phyloP scores from a whole-genome alignment of 2,113 vertebrate species.

The Sinocyclocheilus maitianheensis region DNA sequence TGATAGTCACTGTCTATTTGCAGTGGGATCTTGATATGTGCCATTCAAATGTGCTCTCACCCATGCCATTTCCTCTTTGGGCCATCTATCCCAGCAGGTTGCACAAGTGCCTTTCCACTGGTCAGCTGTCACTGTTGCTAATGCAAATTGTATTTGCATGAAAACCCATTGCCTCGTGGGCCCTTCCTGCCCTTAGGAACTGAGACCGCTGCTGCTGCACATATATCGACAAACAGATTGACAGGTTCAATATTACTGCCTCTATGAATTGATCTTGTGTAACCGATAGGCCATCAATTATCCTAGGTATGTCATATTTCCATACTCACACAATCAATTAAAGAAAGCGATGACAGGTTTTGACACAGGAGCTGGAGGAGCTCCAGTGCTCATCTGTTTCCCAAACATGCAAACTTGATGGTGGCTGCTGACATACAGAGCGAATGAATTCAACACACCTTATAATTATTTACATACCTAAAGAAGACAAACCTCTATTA shows the following conservation, averaged over 20 bases:
- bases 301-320: background rate
- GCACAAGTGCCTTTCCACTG: constrained; percentile 56
- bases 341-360: constrained; percentile 33
- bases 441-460: background rate
- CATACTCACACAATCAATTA: background rate
- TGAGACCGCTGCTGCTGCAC: constrained; percentile 26
- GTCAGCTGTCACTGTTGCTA: constrained; percentile 40
- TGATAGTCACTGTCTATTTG: constrained; percentile 57
- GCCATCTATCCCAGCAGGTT: constrained; percentile 55
- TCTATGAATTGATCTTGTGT: too few species aligned
- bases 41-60: constrained; percentile 59
- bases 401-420: constrained; percentile 19
- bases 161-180: constrained; percentile 48
- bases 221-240: constrained; percentile 23
- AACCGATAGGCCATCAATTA: background rate
- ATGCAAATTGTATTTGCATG: constrained; percentile 64
- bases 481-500: background rate
- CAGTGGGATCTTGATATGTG: constrained; percentile 55
- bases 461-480: constrained; percentile 9
- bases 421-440: constrained; percentile 1
- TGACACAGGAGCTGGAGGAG: background rate
- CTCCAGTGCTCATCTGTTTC: background rate
- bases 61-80: constrained; percentile 52
- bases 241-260: constrained; percentile 10
- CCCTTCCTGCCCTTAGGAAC: constrained; percentile 50